Evolutionary conservation across 2,888 invertebrate species (phyloP).

Genomic region (Auanema freiburgensis): DNA sequence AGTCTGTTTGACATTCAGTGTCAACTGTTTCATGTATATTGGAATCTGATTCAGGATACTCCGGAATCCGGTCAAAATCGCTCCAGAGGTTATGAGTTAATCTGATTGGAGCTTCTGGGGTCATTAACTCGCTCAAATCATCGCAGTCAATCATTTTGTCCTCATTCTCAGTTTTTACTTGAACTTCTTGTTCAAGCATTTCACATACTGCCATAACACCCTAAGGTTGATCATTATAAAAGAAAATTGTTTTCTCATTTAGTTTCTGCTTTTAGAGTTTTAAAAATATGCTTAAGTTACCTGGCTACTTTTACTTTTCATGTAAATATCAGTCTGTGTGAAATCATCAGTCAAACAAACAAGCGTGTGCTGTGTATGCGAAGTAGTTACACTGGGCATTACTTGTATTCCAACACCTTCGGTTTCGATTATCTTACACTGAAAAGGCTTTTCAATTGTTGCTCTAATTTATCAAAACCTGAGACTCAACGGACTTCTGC

Average conservation of each 20-base stretch:
- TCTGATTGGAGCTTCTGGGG: no score
- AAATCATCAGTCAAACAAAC: constrained; percentile 25
- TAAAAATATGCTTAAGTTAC: constrained; percentile 19
- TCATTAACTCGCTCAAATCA: no score
- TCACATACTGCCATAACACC: not conserved
- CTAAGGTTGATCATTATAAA: not conserved
- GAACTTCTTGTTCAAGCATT: constrained; percentile 21
- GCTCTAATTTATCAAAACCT: constrained; percentile 10
- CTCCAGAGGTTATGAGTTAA: constrained; percentile 27
- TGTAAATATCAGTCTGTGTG: constrained; percentile 31
- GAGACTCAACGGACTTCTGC: constrained; percentile 12
- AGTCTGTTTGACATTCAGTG: constrained; percentile 16
- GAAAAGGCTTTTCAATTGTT: not conserved
- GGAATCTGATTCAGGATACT: no score
- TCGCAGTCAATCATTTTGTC: not conserved
- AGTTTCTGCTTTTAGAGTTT: constrained; percentile 1
- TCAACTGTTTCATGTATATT: not conserved
- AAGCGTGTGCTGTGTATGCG: constrained; percentile 29
- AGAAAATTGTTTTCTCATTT: not conserved
- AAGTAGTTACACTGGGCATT: constrained; percentile 21
- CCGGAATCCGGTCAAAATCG: constrained; percentile 31
- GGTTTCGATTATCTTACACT: not conserved
- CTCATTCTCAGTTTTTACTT: constrained; percentile 18
- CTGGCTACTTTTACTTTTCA: constrained; percentile 38
- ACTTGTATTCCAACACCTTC: constrained; percentile 18